These are phyloP conservation scores for Hormaphis cornu DNA, from an alignment of 1,140 invertebrate genomes.

Conservation along the genomic window DNA sequence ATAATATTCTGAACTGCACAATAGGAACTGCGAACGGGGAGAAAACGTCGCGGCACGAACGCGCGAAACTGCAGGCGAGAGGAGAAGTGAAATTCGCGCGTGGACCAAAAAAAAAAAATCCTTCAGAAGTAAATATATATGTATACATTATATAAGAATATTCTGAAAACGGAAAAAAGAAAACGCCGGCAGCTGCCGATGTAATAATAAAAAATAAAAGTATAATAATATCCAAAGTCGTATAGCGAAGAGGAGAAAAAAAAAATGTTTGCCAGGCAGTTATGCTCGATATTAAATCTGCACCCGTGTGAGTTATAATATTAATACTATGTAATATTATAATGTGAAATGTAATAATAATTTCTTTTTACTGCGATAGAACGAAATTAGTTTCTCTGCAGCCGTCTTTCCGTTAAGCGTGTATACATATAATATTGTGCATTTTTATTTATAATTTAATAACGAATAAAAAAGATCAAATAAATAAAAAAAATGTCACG, in stretches of 20 bases:
- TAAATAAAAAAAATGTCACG: neutral
- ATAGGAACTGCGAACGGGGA: neutral
- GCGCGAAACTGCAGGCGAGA: neutral
- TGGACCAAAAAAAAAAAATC: neutral
- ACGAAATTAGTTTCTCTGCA: slow-evolving; percentile 18
- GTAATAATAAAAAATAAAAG: slow-evolving; percentile 20
- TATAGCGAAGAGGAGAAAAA: slow-evolving; percentile 13
- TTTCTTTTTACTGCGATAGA: slow-evolving; percentile 18
- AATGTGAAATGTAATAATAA: slow-evolving; percentile 28
- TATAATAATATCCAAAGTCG: no score
- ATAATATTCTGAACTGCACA: slow-evolving; percentile 7
- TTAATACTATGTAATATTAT: no score
- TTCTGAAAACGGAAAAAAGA: slow-evolving; percentile 17
- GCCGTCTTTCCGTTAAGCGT: no score
- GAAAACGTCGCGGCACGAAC: slow-evolving; percentile 1
- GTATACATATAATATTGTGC: no score
- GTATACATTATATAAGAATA: no score
- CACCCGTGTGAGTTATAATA: slow-evolving; percentile 14
- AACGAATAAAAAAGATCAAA: neutral
- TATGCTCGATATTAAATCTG: slow-evolving; percentile 28
- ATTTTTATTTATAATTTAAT: slow-evolving; percentile 5
- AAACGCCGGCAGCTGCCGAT: slow-evolving; percentile 28
- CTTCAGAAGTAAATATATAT: slow-evolving; percentile 2
- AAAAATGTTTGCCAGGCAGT: slow-evolving; percentile 12
- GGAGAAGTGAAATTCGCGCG: neutral